Percentiles rank a stretch among this genome's conserved stretches.
These are phyloP conservation scores for Dryobotodes eremita DNA, from an alignment of 2,888 invertebrate species.

Conservation along the genomic window DNA sequence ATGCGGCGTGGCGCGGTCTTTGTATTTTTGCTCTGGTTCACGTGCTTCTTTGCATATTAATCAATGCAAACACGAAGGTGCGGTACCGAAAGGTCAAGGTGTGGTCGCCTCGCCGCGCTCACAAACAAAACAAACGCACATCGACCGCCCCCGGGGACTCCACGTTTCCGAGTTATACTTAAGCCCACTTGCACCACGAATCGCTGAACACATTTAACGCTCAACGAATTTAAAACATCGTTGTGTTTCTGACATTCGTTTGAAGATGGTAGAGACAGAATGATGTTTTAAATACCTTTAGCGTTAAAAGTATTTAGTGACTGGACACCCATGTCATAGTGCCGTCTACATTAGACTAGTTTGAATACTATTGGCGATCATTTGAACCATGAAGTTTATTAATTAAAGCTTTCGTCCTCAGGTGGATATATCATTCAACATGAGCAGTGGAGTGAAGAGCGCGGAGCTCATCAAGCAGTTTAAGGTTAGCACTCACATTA, in stretches of 20 bases:
- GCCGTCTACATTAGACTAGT: neutral
- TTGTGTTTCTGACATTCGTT: too few relatives aligned
- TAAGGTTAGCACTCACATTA: constrained; percentile 87
- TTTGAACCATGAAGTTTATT: neutral
- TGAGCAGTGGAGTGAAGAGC: constrained; percentile 99
- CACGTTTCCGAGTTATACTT: neutral
- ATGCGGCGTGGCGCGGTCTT: neutral
- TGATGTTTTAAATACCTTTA: too few relatives aligned
- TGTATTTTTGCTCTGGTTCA: neutral
- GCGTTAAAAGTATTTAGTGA: too few relatives aligned
- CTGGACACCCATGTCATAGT: neutral
- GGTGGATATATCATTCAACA: constrained; percentile 99
- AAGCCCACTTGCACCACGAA: too few relatives aligned
- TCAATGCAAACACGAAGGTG: neutral
- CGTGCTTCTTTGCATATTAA: neutral
- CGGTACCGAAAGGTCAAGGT: constrained; percentile 1
- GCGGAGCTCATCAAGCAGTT: constrained; percentile 98
- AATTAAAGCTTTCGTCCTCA: constrained; percentile 63
- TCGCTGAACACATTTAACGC: too few relatives aligned
- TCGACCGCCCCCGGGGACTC: neutral
- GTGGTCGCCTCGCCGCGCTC: neutral
- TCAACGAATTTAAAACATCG: too few relatives aligned
- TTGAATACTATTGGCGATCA: neutral
- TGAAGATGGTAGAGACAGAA: too few relatives aligned
- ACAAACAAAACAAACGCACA: neutral